Evolutionary conservation across 2,888 invertebrate genomes (phyloP), one percentile per base, ranked within the genome.

Genomic region (Oasisia sp.): DNA sequence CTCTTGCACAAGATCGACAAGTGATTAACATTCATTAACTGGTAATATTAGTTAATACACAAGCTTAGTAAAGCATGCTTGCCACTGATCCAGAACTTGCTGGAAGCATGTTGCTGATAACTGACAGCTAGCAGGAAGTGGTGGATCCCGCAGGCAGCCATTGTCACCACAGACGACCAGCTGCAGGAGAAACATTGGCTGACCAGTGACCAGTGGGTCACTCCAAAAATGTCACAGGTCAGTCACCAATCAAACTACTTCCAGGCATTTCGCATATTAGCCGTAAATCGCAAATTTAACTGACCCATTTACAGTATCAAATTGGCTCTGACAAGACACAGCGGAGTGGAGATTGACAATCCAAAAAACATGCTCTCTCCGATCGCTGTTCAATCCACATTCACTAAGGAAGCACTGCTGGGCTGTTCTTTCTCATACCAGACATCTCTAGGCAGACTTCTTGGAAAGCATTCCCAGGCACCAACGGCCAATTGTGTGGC

Each of bases 261-360:
- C 74, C 74, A 74, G 74, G 74, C 74, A 74, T 74, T 74, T 74
- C n/a, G 27, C 74, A 74, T 27, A 74, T 74, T 74, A 74, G 74
- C 27, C 27, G 74, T 27, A 74, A 74, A 74, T 27, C n/a, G 27
- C 74, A 74, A 19, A 74, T 74, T 74, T 74, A 74, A 74, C 74
- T 74, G 74, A 74, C 74, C 74, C n/a, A 74, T 74, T 74, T 74
- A n/a, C n/a, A 27, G 74, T 74, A 74, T 74, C 74, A n/a, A 74
- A 74, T 74, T 74, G 74, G 74, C 27, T 74, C 74, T 27, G 74
- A 5, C 5, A 27, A n/a, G 74, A 74, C 74, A 27, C n/a, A 7
- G 74, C 27, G n/a, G 74, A 74, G 14, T 74, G 74, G 74, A 19
- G 74, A 74, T 74, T 27, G 74, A 74, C 74, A 74, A 74, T 74